These are phyloP conservation scores for Carassius auratus DNA, from an alignment of 2,113 vertebrate genomes.

Conservation along the genomic window DNA sequence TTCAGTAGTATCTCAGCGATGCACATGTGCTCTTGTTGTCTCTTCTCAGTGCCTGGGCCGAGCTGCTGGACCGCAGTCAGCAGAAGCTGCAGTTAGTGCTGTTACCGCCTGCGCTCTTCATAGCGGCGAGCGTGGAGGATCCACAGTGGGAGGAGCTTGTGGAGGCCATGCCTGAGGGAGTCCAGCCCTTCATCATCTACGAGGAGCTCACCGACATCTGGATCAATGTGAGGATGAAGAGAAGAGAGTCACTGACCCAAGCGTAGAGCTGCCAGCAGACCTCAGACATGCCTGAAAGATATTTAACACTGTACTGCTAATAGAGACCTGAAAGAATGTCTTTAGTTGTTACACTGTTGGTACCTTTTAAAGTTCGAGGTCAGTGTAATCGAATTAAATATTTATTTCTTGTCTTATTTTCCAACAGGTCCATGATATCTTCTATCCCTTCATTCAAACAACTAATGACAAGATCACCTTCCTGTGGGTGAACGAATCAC, in stretches of 20 bases:
- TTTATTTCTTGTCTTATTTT: neutral
- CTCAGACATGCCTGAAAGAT: neutral
- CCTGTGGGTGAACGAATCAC: slow-evolving; percentile 91
- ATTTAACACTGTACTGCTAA: neutral
- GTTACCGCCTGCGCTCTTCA: slow-evolving; percentile 89
- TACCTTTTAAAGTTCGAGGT: neutral
- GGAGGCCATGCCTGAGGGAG: slow-evolving; percentile 79
- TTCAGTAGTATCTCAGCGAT: neutral
- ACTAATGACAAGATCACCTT: slow-evolving; percentile 89
- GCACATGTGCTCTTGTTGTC: neutral
- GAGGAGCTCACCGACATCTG: slow-evolving; percentile 94
- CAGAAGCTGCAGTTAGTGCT: slow-evolving; percentile 89
- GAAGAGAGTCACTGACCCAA: neutral
- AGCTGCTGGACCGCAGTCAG: slow-evolving; percentile 92
- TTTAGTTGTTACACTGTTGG: too few species aligned
- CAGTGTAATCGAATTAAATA: neutral
- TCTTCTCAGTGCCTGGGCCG: slow-evolving; percentile 87
- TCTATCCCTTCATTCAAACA: slow-evolving; percentile 89
- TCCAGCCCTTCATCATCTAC: slow-evolving; percentile 89
- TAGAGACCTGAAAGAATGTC: neutral
- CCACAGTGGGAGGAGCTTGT: slow-evolving; percentile 81
- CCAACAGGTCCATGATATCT: slow-evolving; percentile 92
- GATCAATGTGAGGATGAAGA: slow-evolving; percentile 85
- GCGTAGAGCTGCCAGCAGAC: neutral
- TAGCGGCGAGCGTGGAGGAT: slow-evolving; percentile 80